Percentiles rank a stretch among this genome's conserved stretches.
Evolutionary conservation across 1,140 invertebrate genomes (phyloP).

Genomic region (Doryteuthis pealeii): DNA sequence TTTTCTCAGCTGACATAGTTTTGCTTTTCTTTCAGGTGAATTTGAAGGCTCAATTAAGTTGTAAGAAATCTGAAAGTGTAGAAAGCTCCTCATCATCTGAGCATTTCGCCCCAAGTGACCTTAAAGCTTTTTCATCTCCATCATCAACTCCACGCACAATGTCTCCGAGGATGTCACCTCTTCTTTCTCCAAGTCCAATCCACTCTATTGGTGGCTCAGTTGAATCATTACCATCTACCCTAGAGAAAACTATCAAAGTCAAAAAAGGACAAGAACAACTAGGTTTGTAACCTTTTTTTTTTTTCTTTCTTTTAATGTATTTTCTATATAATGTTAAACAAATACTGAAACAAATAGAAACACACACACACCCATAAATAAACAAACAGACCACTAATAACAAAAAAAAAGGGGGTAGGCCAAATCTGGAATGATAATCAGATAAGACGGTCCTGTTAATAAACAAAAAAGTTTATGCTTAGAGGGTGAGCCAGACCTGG

Average conservation of each 20-base stretch:
- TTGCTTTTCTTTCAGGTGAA: constrained; percentile 14
- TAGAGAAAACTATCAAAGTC: constrained; percentile 67
- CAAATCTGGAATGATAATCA: too few relatives aligned
- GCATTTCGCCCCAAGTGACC: constrained; percentile 55
- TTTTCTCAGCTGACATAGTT: too few relatives aligned
- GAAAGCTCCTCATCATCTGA: constrained; percentile 48
- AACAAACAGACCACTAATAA: too few relatives aligned
- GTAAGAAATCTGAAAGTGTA: constrained; percentile 35
- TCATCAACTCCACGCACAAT: constrained; percentile 35
- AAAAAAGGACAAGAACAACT: constrained; percentile 66
- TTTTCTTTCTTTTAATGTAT: not conserved
- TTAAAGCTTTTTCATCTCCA: constrained; percentile 45
- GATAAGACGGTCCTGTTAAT: too few relatives aligned
- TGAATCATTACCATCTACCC: constrained; percentile 63
- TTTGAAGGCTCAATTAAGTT: constrained; percentile 15
- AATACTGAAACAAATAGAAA: too few relatives aligned
- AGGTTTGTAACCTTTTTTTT: constrained; percentile 57
- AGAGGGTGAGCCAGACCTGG: too few relatives aligned
- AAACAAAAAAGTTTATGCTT: too few relatives aligned
- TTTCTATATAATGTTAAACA: too few relatives aligned
- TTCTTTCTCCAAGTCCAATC: constrained; percentile 43
- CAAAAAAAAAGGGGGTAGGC: too few relatives aligned
- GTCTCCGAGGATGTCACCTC: constrained; percentile 41
- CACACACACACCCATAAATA: too few relatives aligned
- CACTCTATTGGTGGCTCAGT: constrained; percentile 52